A percentile compares a stretch with the other conserved stretches of the same genome.
Conservation (phyloP, 2,113 vertebrate genomes). For the Bucco capensis region DNA sequence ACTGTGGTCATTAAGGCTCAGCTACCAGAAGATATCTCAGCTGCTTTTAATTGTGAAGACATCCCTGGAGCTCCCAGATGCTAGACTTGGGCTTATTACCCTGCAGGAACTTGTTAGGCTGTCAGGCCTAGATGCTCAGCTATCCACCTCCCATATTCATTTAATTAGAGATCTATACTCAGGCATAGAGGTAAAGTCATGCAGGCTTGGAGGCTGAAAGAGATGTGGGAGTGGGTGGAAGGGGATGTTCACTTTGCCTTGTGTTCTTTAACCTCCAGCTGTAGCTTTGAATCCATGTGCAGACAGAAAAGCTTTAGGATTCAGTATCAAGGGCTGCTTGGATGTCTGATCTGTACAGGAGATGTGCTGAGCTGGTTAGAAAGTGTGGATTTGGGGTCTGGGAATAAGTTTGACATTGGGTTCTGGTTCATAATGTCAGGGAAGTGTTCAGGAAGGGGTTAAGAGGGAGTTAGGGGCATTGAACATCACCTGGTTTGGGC, state of each 20-base stretch:
- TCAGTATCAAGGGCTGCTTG: neutral
- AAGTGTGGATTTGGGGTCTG: rapidly evolving
- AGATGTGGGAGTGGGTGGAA: neutral
- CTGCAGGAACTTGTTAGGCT: constrained; percentile 44
- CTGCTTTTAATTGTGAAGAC: neutral
- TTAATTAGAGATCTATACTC: neutral
- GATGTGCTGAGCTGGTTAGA: neutral
- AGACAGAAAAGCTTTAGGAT: neutral
- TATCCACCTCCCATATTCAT: constrained; percentile 9
- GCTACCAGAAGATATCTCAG: constrained; percentile 3
- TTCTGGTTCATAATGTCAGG: neutral
- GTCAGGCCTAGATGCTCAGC: neutral
- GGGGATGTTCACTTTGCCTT: neutral
- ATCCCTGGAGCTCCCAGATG: constrained; percentile 17
- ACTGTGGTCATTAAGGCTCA: neutral
- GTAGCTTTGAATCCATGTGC: neutral
- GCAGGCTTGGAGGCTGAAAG: neutral
- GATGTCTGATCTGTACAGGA: rapidly evolving
- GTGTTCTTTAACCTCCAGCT: neutral
- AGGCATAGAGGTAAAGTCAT: neutral
- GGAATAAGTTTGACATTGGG: neutral
- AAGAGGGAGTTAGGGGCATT: neutral
- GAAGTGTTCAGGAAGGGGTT: neutral
- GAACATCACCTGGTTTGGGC: neutral
- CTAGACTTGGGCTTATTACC: neutral